Evolutionary conservation across 2,113 vertebrate species (phyloP).

Genomic region (Heterotis niloticus): DNA sequence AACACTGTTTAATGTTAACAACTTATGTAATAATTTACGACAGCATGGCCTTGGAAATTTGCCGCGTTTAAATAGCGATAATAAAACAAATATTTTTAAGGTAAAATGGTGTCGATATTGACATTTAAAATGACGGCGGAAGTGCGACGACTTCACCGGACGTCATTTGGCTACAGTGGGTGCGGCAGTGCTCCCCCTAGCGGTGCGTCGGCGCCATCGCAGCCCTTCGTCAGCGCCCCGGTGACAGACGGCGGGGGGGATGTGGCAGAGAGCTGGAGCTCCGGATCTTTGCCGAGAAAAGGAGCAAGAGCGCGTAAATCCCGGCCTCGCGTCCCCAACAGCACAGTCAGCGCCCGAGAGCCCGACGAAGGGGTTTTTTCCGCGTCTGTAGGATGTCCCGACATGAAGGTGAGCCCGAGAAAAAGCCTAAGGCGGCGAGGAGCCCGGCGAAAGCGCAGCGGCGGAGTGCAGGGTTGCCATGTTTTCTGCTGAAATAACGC

Average conservation of each 20-base stretch:
- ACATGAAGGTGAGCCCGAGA: constrained; percentile 68
- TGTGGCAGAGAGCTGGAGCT: constrained; percentile 53
- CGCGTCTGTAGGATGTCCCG: constrained; percentile 73
- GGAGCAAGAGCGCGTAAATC: constrained; percentile 65
- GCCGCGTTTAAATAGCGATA: neutral
- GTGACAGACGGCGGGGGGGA: constrained; percentile 54
- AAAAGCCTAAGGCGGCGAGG: constrained; percentile 14
- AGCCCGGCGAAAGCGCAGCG: constrained; percentile 22
- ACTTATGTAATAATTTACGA: neutral
- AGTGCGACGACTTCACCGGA: too few species aligned
- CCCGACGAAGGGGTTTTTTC: constrained; percentile 53
- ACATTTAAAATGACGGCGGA: neutral
- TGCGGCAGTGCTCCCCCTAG: constrained; percentile 39
- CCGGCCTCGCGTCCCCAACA: constrained; percentile 54
- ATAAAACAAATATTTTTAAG: neutral
- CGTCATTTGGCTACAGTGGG: neutral
- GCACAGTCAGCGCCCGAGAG: constrained; percentile 41
- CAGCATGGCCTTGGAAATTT: neutral
- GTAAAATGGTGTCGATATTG: neutral
- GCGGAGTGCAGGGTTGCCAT: constrained; percentile 38
- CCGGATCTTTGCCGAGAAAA: constrained; percentile 69
- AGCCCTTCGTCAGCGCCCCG: constrained; percentile 47
- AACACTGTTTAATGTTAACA: too few species aligned
- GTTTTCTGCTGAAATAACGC: constrained; percentile 44
- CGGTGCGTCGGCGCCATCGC: constrained; percentile 13